Evolutionary conservation across 2,113 vertebrate species (phyloP), one percentile per base, ranked within the genome.

Genomic region (Phyllopteryx taeniolatus): DNA sequence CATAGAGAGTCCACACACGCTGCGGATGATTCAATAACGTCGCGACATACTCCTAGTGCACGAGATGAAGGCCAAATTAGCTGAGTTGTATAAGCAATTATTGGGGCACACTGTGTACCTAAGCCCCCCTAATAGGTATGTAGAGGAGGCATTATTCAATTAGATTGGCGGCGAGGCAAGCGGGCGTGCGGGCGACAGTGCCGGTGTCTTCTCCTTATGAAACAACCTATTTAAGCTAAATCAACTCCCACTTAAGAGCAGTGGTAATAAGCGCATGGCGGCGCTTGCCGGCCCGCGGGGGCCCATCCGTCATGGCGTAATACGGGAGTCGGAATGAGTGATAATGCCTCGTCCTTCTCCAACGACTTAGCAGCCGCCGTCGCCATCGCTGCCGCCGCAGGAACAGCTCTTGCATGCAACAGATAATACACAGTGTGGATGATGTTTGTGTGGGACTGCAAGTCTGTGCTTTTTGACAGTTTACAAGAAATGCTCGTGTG

Each of bases 161-260:
- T 96, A 95, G 93, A 91, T 86, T 88, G 88, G 79, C 86, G 78
- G 80, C 90, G 90, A 84, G 90, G 90, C 71, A 85, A 89, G 91
- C 87, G 85, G 79, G 92, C 91, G 90, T 1, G 1, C 93, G 89
- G 74, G 88, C 91, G 91, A 91, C 94, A 94, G 91, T 82, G 67
- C 91, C 86, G 82, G 68, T 92, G 89, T 93, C 91, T 94, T 90
- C 86, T 92, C 93, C 93, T 87, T 93, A 90, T 94, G 93, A 93
- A 96, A 96, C 94, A 95, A 94, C 93, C 93, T 94, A 93, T 94
- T 96, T 94, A 94, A 96, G 94, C 94, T 94, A 95, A 95, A 96
- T 94, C 94, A 95, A 91, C 94, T 95, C 92, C 94, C 94, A 93
- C 93, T 97, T 95, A 97, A 97, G 93, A 94, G 93, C 87, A 88